phyloP scores from a whole-genome alignment of 2,888 invertebrate genomes.

The Lypha dubia region DNA sequence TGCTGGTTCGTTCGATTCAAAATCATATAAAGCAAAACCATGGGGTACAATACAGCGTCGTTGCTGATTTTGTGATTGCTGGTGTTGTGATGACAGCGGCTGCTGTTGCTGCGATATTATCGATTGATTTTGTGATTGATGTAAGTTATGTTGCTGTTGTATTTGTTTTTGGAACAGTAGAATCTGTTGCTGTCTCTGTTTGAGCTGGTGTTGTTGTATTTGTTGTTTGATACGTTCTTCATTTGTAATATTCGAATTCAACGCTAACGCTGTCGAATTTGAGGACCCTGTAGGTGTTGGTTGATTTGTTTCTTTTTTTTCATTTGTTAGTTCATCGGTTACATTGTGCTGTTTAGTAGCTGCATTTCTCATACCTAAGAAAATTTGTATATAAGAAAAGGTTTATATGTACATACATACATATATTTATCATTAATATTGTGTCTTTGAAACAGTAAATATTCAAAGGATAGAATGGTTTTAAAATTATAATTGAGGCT shows the following conservation, averaged over 20 bases:
- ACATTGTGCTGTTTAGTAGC: constrained; percentile 72
- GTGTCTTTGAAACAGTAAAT: too few relatives aligned
- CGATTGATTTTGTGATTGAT: constrained; percentile 51
- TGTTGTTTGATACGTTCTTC: constrained; percentile 72
- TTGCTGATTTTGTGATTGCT: constrained; percentile 71
- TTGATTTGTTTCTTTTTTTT: constrained; percentile 30
- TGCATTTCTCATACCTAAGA: constrained; percentile 76
- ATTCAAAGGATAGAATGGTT: too few relatives aligned
- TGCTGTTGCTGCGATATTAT: constrained; percentile 72
- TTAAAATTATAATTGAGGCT: too few relatives aligned
- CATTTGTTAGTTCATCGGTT: constrained; percentile 49
- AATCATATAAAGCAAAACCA: constrained; percentile 94
- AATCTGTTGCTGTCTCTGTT: constrained; percentile 67
- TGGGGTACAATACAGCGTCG: constrained; percentile 85
- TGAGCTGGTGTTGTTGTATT: constrained; percentile 57
- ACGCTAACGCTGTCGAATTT: constrained; percentile 24
- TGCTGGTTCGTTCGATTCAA: constrained; percentile 91
- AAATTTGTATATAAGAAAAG: neutral
- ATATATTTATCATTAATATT: too few relatives aligned
- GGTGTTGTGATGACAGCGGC: constrained; percentile 69
- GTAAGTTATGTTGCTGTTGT: constrained; percentile 68
- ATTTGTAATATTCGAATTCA: constrained; percentile 68
- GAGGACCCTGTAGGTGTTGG: neutral
- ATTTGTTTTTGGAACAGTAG: constrained; percentile 61
- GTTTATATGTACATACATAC: too few relatives aligned